These are phyloP conservation scores for Yponomeuta evonymella DNA, from an alignment of 2,888 invertebrate genomes.

Conservation along the genomic window DNA sequence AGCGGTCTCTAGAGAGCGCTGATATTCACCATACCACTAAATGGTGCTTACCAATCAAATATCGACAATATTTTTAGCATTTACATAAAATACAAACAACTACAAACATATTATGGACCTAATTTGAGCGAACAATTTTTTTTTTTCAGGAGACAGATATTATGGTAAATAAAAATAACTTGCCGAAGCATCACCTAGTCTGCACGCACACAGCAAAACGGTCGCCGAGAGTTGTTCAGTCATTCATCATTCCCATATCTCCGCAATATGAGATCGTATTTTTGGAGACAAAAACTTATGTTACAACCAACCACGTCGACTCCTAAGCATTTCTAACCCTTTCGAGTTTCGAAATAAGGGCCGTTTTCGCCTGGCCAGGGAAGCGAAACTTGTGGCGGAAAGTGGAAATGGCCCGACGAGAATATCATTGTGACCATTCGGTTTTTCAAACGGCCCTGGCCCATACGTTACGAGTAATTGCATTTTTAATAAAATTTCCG, in stretches of 20 bases:
- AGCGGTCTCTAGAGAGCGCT: too few species aligned
- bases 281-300: constrained; percentile 7
- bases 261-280: constrained; percentile 1
- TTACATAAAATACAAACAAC: too few species aligned
- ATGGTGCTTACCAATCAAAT: too few species aligned
- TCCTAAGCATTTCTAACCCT: neutral
- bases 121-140: too few species aligned
- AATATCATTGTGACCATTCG: constrained; percentile 6
- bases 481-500: neutral
- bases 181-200: neutral
- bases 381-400: neutral
- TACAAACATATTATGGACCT: too few species aligned
- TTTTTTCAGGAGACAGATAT: too few species aligned
- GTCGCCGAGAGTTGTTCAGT: neutral
- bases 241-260: constrained; percentile 7
- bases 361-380: neutral
- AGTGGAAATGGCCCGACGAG: neutral
- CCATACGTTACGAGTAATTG: neutral
- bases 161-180: too few species aligned
- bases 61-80: too few species aligned
- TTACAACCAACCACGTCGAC: neutral
- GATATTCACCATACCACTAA: too few species aligned
- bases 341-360: neutral
- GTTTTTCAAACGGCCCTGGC: neutral
- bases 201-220: constrained; percentile 2